Conservation (phyloP, 2,797 vertebrate species). For the Sus cebifrons region DNA sequence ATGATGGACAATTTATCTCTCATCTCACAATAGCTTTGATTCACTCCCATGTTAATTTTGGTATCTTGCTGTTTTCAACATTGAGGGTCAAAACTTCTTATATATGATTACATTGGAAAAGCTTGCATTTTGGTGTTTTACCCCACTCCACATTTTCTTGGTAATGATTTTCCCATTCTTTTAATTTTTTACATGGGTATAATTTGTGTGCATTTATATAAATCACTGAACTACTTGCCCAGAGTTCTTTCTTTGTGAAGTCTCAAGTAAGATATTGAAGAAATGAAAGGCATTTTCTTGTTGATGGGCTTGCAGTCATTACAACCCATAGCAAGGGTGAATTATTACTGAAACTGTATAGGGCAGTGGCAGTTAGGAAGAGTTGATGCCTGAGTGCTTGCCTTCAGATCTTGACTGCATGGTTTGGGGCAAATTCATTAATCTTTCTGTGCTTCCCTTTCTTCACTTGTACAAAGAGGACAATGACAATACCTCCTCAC, state of each 20-base stretch:
- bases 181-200: background rate
- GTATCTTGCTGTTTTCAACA: constrained; percentile 45
- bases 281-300: constrained; percentile 1
- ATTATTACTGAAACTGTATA: background rate
- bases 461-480: background rate
- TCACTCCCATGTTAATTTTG: constrained; percentile 15
- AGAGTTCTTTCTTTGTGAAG: background rate
- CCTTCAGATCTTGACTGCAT: background rate
- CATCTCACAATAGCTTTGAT: constrained; percentile 40
- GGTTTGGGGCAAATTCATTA: background rate
- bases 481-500: background rate
- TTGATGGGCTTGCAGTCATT: background rate
- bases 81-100: constrained; percentile 53
- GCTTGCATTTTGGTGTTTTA: constrained; percentile 14
- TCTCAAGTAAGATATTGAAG: constrained; percentile 54
- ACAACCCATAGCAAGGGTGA: background rate
- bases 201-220: background rate
- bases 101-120: constrained; percentile 51
- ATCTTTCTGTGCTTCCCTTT: background rate
- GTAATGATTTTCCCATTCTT: constrained; percentile 7
- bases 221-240: background rate
- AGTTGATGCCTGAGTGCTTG: background rate
- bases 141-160: constrained; percentile 7
- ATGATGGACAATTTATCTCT: background rate
- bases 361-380: background rate